phyloP scores from a whole-genome alignment of 1,140 invertebrate species.

The Listronotus bonariensis region DNA sequence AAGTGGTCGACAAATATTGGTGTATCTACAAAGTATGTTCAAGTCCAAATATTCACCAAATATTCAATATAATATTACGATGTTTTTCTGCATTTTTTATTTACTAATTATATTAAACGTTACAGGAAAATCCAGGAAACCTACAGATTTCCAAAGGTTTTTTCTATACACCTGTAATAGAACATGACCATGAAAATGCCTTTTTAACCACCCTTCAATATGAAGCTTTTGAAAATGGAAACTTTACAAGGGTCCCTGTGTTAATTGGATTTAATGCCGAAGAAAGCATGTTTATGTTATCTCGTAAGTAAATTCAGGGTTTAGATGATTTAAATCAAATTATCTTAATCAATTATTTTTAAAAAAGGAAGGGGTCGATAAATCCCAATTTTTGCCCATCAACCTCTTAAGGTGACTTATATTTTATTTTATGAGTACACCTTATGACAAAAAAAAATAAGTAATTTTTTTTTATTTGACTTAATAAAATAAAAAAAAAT shows the following conservation, averaged over 20 bases:
- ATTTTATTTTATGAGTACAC: no score
- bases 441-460: no score
- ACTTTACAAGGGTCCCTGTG: conserved; percentile 28
- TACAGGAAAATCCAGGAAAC: conserved; percentile 23
- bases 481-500: no score
- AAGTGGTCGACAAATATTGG: no score
- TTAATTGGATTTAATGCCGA: conserved; percentile 37
- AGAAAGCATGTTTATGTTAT: conserved; percentile 32
- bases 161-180: conserved; percentile 38
- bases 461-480: no score
- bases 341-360: not conserved
- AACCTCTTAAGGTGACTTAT: no score
- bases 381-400: no score
- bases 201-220: conserved; percentile 33
- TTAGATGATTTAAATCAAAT: not conserved
- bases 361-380: no score
- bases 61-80: no score
- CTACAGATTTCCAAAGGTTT: conserved; percentile 37
- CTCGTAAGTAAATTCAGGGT: conserved; percentile 33
- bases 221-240: conserved; percentile 25
- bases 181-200: conserved; percentile 27
- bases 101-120: not conserved
- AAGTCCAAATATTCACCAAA: no score
- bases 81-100: no score
- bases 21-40: no score